Evolutionary conservation across 2,113 vertebrate genomes (phyloP).

Genomic region (Leucopternis melanops): DNA sequence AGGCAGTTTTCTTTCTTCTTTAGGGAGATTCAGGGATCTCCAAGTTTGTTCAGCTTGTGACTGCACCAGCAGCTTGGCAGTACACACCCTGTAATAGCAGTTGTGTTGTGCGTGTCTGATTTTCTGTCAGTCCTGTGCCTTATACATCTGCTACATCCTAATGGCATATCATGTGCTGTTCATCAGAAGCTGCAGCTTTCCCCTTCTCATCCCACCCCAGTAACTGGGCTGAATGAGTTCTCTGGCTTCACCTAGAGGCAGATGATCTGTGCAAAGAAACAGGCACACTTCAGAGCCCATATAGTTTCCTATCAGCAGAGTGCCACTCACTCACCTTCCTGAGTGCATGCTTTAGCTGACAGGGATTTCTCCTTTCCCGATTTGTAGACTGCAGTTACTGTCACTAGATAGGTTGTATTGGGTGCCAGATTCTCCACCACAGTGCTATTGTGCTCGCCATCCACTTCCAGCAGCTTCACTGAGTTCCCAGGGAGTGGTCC

Average conservation of each 20-base stretch:
- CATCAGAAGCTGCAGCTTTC: not conserved
- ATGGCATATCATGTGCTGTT: not conserved
- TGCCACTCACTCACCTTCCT: conserved; percentile 70
- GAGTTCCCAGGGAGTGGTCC: conserved; percentile 78
- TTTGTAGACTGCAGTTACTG: conserved; percentile 77
- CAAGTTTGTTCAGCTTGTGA: not conserved
- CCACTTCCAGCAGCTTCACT: conserved; percentile 67
- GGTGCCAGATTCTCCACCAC: conserved; percentile 80
- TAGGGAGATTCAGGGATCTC: not conserved
- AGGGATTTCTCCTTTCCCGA: conserved; percentile 85
- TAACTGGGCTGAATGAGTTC: not conserved
- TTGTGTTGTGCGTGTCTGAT: fast-evolving
- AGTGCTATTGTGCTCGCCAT: conserved; percentile 75
- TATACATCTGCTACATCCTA: not conserved
- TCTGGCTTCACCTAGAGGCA: not conserved
- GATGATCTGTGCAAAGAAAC: not conserved
- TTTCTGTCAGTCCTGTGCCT: not conserved
- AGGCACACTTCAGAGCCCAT: not conserved
- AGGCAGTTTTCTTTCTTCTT: not conserved
- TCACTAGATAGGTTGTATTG: conserved; percentile 88
- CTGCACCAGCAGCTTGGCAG: not conserved
- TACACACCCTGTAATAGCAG: fast-evolving
- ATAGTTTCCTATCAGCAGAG: fast-evolving
- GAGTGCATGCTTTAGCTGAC: conserved; percentile 88
- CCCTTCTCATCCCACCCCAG: not conserved